Conservation (phyloP, 2,888 invertebrate genomes). For the Pedicia rivosa region DNA sequence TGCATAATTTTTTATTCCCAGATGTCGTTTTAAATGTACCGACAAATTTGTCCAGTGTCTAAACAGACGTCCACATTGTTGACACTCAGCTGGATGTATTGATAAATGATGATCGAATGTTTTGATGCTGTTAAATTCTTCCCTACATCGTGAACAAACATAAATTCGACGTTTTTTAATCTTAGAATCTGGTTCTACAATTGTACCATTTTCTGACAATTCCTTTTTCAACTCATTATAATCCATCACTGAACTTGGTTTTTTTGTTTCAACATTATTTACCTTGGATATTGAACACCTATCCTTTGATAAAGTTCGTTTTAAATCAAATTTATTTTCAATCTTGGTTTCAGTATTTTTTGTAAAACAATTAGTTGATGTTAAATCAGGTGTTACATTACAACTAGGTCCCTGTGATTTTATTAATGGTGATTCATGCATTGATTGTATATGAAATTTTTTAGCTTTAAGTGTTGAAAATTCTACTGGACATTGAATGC, state of each 20-base stretch:
- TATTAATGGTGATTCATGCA: too few species aligned
- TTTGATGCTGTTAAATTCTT: slow-evolving; percentile 49
- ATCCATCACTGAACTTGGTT: not conserved
- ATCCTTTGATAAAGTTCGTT: too few species aligned
- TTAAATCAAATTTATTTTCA: too few species aligned
- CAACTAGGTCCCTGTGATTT: too few species aligned
- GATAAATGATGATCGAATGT: slow-evolving; percentile 58
- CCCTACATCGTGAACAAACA: slow-evolving; percentile 43
- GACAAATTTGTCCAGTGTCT: slow-evolving; percentile 55
- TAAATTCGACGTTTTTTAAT: too few species aligned
- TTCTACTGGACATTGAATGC: too few species aligned
- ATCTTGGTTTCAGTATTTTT: too few species aligned
- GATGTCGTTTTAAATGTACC: slow-evolving; percentile 62
- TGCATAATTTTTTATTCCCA: slow-evolving; percentile 53
- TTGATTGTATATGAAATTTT: too few species aligned
- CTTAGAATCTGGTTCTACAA: not conserved
- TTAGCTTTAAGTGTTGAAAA: too few species aligned
- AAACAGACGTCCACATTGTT: slow-evolving; percentile 67
- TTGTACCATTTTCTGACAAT: not conserved
- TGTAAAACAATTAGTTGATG: too few species aligned
- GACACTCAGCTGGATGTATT: slow-evolving; percentile 67
- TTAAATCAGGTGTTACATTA: too few species aligned
- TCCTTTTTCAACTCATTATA: slow-evolving; percentile 4
- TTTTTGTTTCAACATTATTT: not conserved
- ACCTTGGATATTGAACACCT: too few species aligned